Conservation (phyloP, 1,140 invertebrate genomes). For the Drosophila subpulchrella region DNA sequence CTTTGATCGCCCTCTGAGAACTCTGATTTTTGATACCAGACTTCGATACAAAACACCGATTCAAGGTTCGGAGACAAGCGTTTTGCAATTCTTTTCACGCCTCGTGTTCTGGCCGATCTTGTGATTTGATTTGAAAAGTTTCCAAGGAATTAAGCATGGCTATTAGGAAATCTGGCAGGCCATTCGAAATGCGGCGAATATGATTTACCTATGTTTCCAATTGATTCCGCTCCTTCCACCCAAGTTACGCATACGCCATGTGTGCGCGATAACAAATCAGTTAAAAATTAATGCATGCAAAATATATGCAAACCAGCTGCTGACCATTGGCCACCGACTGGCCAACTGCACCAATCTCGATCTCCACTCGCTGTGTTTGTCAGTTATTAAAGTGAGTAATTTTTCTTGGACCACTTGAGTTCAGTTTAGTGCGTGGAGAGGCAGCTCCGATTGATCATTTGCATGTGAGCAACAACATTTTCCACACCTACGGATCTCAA, state of each 20-base stretch:
- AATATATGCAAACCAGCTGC: conserved; percentile 47
- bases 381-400: conserved; percentile 73
- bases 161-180: conserved; percentile 73
- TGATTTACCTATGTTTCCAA: conserved; percentile 63
- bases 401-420: conserved; percentile 55
- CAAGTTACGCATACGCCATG: conserved; percentile 69
- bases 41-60: conserved; percentile 19
- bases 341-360: conserved; percentile 34
- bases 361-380: conserved; percentile 51
- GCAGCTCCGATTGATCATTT: conserved; percentile 47
- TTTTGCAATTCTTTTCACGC: conserved; percentile 45
- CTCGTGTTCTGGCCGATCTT: conserved; percentile 30
- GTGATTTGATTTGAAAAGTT: conserved; percentile 14
- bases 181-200: conserved; percentile 58
- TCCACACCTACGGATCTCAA: conserved; percentile 65
- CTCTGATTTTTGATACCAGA: conserved; percentile 4
- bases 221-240: conserved; percentile 53
- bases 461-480: conserved; percentile 55
- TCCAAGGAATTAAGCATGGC: conserved; percentile 61
- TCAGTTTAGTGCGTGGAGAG: conserved; percentile 40
- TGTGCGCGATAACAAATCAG: conserved; percentile 72
- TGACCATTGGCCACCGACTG: conserved; percentile 10
- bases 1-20: conserved; percentile 43
- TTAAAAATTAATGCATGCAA: conserved; percentile 67
- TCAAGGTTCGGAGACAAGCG: conserved; percentile 19